Evolutionary conservation across 2,888 invertebrate genomes (phyloP), one percentile per base, ranked within the genome.

Genomic region (Microplitis manilae): DNA sequence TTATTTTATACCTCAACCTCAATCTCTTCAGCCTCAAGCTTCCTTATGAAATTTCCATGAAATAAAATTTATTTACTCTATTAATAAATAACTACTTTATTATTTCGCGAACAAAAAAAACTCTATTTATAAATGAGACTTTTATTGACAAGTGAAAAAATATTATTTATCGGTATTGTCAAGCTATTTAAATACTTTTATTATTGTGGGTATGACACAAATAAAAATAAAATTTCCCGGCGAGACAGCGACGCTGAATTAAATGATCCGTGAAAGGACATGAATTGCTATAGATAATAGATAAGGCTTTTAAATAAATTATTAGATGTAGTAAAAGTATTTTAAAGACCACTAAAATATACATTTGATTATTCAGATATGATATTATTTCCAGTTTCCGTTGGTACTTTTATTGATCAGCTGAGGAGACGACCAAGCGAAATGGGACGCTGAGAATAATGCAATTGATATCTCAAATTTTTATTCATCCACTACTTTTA

Each of bases 191-290:
- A 41, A 40, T 75, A 39, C 15, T 39, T 64, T 71, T 67, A 60
- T 71, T 67, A 60, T 60, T 75, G 71, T 75, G 17, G 17, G 30
- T 61, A 73, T 77, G 64, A 62, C 62, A 62, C 17, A 62, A 62
- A 62, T 62, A 62, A 62, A 62, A 62, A 62, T 62, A 62, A 62
- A 62, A 62, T 62, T 20, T 6, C 8, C 15, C 20, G 8, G 8
- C n/a, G 17, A 62, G 17, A 62, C 79, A 61, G 68, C 15, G 74
- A 50, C 65, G 61, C 13, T 68, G 59, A 13, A 62, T 77, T 80
- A 68, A 79, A 79, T 77, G 73, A 70, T 38, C 64, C 60, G 75
- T 73, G 68, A 79, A 65, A 68, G 79, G 62, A 73, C 68, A 67
- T 20, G 74, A 38, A 39, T 72, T 50, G 50, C 50, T 50, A 68